Percentiles rank a stretch among this genome's conserved stretches.
Evolutionary conservation across 2,888 invertebrate species (phyloP).

Genomic region (Chloroclysta siterata): DNA sequence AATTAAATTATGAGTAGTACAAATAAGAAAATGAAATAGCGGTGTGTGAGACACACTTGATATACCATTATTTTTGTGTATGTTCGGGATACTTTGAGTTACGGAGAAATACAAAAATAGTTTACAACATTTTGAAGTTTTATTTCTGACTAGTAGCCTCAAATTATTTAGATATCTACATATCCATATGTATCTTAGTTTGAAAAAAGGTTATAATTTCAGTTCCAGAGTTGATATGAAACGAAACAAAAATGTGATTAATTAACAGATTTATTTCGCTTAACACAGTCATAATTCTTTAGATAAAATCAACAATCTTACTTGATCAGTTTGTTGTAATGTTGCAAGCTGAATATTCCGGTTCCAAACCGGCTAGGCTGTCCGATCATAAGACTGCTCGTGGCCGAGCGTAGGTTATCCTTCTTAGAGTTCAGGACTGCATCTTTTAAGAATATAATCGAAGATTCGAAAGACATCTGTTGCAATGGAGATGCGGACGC

Average conservation of each 20-base stretch:
- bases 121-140: slow-evolving; percentile 44
- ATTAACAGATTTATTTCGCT: slow-evolving; percentile 20
- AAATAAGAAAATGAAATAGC: slow-evolving; percentile 37
- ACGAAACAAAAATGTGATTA: slow-evolving; percentile 12
- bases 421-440: slow-evolving; percentile 89
- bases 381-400: slow-evolving; percentile 94
- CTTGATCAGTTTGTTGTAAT: slow-evolving; percentile 53
- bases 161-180: neutral
- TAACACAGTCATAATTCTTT: neutral
- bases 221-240: neutral
- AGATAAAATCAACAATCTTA: slow-evolving; percentile 29
- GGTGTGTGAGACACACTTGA: slow-evolving; percentile 42
- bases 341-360: slow-evolving; percentile 87
- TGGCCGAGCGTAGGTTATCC: slow-evolving; percentile 93
- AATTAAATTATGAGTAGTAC: slow-evolving; percentile 41
- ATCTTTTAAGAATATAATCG: slow-evolving; percentile 92
- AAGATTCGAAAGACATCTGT: slow-evolving; percentile 99
- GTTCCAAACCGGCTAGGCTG: slow-evolving; percentile 93
- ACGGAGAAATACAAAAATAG: slow-evolving; percentile 63
- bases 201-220: neutral
- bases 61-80: slow-evolving; percentile 41
- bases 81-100: slow-evolving; percentile 43
- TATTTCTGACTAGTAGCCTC: neutral
- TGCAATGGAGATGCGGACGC: slow-evolving; percentile 96
- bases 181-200: too few relatives aligned